A percentile compares a stretch with the other conserved stretches of the same genome.
These are phyloP conservation scores for Fundulus diaphanus DNA, from an alignment of 2,797 vertebrate species.

Conservation along the genomic window DNA sequence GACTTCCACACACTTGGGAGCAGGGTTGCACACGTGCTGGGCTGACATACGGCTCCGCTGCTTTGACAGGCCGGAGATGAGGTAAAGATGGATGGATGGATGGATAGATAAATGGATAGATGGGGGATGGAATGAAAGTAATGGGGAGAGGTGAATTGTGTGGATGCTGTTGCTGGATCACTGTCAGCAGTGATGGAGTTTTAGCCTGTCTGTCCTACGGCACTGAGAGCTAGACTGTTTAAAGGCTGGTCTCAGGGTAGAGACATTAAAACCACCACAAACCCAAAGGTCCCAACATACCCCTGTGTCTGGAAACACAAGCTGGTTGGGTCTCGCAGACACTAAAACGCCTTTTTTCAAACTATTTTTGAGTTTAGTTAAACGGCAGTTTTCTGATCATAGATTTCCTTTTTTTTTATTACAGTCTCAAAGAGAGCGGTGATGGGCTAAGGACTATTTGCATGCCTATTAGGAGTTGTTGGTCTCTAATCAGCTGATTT, in stretches of 20 bases:
- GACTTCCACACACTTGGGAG: constrained; percentile 27
- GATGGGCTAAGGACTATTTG: too few relatives aligned
- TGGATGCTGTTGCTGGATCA: constrained; percentile 54
- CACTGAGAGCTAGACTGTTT: constrained; percentile 41
- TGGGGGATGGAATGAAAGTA: constrained; percentile 52
- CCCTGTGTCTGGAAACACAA: background rate
- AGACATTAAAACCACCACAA: constrained; percentile 56
- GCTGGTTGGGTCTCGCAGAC: background rate
- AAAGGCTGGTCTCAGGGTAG: constrained; percentile 49
- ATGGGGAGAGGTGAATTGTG: constrained; percentile 62
- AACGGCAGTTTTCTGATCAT: background rate
- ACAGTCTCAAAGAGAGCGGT: background rate
- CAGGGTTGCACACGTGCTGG: constrained; percentile 29
- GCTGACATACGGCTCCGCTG: constrained; percentile 50
- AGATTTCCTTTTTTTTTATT: background rate
- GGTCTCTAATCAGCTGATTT: too few relatives aligned
- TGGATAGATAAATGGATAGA: constrained; percentile 50
- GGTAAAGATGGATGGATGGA: constrained; percentile 64
- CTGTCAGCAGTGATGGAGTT: constrained; percentile 40
- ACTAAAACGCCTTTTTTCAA: background rate
- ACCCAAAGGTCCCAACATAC: constrained; percentile 12
- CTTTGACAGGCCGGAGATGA: constrained; percentile 73
- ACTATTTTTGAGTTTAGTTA: background rate
- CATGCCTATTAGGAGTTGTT: too few relatives aligned
- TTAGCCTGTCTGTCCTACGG: constrained; percentile 26